phyloP scores from a whole-genome alignment of 2,888 invertebrate genomes.

The Hedychridium roseum region DNA sequence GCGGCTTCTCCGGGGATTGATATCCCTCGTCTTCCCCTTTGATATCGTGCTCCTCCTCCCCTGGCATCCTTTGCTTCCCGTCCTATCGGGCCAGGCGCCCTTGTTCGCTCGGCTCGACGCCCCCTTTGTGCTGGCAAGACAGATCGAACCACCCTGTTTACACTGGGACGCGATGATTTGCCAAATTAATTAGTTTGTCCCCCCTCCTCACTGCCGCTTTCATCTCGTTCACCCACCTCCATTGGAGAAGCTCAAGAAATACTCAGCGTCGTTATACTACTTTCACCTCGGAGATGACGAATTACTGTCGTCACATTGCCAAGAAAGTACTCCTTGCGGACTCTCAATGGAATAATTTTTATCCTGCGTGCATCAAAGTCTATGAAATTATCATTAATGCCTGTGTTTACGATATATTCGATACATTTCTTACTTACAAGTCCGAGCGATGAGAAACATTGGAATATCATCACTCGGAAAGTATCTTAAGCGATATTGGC shows the following conservation, averaged over 20 bases:
- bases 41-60: slow-evolving; percentile 46
- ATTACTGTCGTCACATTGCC: neutral
- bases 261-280: too few relatives aligned
- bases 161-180: slow-evolving; percentile 54
- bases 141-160: slow-evolving; percentile 57
- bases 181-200: slow-evolving; percentile 51
- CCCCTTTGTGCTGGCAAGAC: slow-evolving; percentile 44
- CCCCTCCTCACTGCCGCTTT: slow-evolving; percentile 7
- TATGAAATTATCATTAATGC: too few relatives aligned
- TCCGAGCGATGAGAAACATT: neutral
- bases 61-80: slow-evolving; percentile 13
- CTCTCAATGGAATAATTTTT: too few relatives aligned
- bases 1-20: slow-evolving; percentile 55
- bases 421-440: too few relatives aligned
- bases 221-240: slow-evolving; percentile 1
- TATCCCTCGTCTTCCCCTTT: slow-evolving; percentile 61
- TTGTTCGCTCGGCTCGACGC: slow-evolving; percentile 24
- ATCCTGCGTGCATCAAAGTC: too few relatives aligned
- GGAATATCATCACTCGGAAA: too few relatives aligned
- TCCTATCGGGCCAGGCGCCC: slow-evolving; percentile 13
- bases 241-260: too few relatives aligned
- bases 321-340: too few relatives aligned
- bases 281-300: too few relatives aligned
- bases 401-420: too few relatives aligned
- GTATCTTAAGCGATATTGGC: too few relatives aligned